Evolutionary conservation across 2,113 vertebrate genomes (phyloP).

Genomic region (Oncorhynchus nerka): DNA sequence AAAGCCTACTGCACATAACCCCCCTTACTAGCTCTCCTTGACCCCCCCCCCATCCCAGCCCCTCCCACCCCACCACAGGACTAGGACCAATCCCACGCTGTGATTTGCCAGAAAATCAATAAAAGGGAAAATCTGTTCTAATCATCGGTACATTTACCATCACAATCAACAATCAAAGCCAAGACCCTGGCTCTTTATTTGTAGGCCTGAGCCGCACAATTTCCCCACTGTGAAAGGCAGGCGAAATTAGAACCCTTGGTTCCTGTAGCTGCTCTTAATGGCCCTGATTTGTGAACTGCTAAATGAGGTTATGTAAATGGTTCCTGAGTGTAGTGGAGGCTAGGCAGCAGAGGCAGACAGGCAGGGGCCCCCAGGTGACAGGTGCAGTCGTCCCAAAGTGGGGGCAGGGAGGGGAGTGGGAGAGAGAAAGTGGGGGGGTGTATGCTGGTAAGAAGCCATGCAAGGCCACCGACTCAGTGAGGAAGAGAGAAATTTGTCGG

Average conservation of each 20-base stretch:
- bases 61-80: conserved; percentile 32
- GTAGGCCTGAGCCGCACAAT: conserved; percentile 98
- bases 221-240: conserved; percentile 99
- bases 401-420: conserved; percentile 40
- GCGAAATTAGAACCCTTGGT: conserved; percentile 99
- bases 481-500: conserved; percentile 15
- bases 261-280: conserved; percentile 99
- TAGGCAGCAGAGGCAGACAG: too few relatives aligned
- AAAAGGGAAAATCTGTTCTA: conserved; percentile 98
- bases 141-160: conserved; percentile 99
- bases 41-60: conserved; percentile 63
- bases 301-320: conserved; percentile 99
- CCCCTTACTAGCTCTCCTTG: conserved; percentile 18
- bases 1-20: conserved; percentile 12
- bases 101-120: conserved; percentile 99
- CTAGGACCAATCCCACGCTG: conserved; percentile 93
- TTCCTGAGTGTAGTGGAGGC: conserved; percentile 87
- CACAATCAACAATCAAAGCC: conserved; percentile 99
- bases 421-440: not conserved
- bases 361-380: conserved; percentile 99
- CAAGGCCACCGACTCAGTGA: conserved; percentile 12
- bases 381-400: conserved; percentile 90
- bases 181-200: conserved; percentile 99
- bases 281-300: conserved; percentile 99
- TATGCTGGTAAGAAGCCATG: conserved; percentile 31